Base-by-base conservation (phyloP, 2,797 vertebrate genomes). In the Urocyon cinereoargenteus region DNA sequence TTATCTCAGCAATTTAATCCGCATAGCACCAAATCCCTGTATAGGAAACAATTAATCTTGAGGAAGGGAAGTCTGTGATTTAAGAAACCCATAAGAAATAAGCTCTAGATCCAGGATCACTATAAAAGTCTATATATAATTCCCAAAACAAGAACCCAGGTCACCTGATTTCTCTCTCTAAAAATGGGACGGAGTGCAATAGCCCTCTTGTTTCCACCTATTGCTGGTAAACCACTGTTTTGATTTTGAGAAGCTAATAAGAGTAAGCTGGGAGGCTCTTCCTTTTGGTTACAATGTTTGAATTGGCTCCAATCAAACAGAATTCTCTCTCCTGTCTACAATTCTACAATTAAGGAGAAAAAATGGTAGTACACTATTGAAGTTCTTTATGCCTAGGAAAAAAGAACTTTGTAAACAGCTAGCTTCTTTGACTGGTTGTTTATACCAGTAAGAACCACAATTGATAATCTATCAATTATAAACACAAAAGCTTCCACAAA, bases 401-500 rank as follows among this genome's bases (percentile, higher is more conserved):
- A 36, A 78, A 89, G 22, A 90, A 75, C 64, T 59, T 68, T 13
- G 11, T 77, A 31, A 77, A 81, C 11, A 86, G n/a, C 72, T 40
- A 77, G 16, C 34, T 49, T n/a, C 45, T 45, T 66, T 68, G 6
- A n/a, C 34, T 36, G 34, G 19, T 12, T 68, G 15, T 83, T 49
- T 82, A 73, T 13, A 62, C 49, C 57, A 79, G n/a, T 21, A 88
- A n/a, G 66, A 6, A 61, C 79, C 62, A 82, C 70, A 89, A 36
- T 3, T 83, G 72, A n/a, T 88, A 89, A 88, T 59, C 18, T 91
- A 85, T 62, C 64, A 57, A 57, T 55, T 79, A 90, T 62, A 86
- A 87, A 95, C 55, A 92, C 40, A 91, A 89, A 81, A 92, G n/a
- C 10, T 70, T 49, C 36, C 57, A 77, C 28, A 91, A 96, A 97